Evolutionary conservation across 2,113 vertebrate species (phyloP).

Genomic region (Spea bombifrons): DNA sequence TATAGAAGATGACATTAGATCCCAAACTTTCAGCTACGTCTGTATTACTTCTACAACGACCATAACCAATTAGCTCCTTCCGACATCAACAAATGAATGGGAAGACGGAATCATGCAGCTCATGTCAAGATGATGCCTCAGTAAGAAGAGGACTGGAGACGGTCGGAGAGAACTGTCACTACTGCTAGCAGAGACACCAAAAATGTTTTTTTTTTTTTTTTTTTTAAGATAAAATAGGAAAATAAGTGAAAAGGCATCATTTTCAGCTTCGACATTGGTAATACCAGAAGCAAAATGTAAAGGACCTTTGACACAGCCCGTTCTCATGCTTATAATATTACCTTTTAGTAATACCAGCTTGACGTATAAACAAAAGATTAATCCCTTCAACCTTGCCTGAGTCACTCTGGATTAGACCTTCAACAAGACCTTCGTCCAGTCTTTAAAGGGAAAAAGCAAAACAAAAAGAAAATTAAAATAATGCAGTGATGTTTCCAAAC

Average conservation of each 20-base stretch:
- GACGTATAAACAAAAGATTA: not conserved
- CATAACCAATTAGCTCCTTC: no score
- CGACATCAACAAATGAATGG: no score
- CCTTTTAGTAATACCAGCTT: not conserved
- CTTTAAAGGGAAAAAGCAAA: slow-evolving; percentile 26
- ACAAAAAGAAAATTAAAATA: slow-evolving; percentile 28
- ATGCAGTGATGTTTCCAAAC: not conserved
- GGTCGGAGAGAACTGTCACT: no score
- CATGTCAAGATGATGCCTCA: no score
- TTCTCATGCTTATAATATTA: not conserved
- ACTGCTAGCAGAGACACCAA: not conserved
- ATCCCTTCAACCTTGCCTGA: not conserved
- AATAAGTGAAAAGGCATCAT: not conserved
- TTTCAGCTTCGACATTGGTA: not conserved
- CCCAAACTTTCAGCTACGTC: no score
- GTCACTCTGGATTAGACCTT: slow-evolving; percentile 17
- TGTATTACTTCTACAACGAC: no score
- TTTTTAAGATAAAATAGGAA: no score
- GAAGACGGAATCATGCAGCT: no score
- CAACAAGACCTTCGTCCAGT: not conserved
- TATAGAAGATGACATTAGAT: no score
- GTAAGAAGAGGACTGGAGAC: no score
- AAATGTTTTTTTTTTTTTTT: no score
- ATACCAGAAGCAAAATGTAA: not conserved
- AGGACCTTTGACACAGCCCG: not conserved